Percentiles rank a stretch among this genome's conserved stretches.
Evolutionary conservation across 2,113 vertebrate genomes (phyloP).

Genomic region (Manacus vitellinus): DNA sequence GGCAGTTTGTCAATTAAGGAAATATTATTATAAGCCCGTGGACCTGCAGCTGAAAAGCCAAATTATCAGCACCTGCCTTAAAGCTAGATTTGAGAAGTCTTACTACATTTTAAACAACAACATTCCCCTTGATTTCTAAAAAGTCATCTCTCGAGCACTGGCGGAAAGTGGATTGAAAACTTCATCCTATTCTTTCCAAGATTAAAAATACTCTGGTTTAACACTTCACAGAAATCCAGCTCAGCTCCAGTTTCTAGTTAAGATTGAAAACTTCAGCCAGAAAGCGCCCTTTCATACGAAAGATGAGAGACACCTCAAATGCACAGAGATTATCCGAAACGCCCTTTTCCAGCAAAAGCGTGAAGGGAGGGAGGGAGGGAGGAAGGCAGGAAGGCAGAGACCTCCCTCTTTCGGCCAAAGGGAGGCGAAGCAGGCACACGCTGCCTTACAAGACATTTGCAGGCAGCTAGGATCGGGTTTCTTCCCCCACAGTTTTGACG

Average conservation of each 20-base stretch:
- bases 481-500: fast-evolving
- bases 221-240: background rate
- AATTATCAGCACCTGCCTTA: background rate
- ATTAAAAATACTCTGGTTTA: background rate
- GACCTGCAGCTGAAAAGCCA: background rate
- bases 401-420: background rate
- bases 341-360: background rate
- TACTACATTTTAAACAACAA: background rate
- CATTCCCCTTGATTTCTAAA: background rate
- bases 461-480: fast-evolving
- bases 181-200: background rate
- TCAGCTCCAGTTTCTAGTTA: background rate
- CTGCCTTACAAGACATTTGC: background rate
- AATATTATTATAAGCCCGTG: background rate
- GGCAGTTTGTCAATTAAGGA: background rate
- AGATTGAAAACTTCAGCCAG: background rate
- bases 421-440: background rate
- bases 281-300: background rate
- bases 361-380: background rate
- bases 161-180: fast-evolving
- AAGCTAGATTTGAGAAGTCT: background rate
- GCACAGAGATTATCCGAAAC: fast-evolving
- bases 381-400: background rate
- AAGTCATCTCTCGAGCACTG: background rate
- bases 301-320: background rate